Evolutionary conservation across 2,113 vertebrate genomes (phyloP).

Genomic region (Puma concolor): DNA sequence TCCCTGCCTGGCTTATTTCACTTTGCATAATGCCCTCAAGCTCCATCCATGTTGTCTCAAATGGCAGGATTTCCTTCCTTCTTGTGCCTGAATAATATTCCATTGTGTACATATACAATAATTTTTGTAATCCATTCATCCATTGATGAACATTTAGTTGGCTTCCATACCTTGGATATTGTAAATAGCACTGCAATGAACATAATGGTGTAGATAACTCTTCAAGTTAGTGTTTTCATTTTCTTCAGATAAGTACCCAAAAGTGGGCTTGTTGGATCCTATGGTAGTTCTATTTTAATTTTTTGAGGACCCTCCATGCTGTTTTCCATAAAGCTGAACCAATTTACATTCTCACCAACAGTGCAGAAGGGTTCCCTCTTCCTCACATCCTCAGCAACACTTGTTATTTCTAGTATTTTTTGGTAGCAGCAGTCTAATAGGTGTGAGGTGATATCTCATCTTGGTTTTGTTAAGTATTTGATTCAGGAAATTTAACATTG

Average conservation of each 20-base stretch:
- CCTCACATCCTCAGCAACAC: neutral
- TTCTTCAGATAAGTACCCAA: neutral
- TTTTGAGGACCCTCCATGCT: neutral
- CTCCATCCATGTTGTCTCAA: neutral
- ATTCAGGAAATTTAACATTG: neutral
- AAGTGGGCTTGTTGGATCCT: neutral
- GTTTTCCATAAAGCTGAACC: neutral
- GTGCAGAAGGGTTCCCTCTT: neutral
- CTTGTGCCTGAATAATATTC: neutral
- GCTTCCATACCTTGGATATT: neutral
- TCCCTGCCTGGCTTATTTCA: neutral
- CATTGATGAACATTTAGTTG: neutral
- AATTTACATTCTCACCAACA: neutral
- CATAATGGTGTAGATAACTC: neutral
- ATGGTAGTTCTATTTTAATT: neutral
- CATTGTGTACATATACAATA: neutral
- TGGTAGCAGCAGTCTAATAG: neutral
- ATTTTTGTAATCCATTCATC: neutral
- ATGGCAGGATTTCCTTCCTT: neutral
- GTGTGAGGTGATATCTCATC: neutral
- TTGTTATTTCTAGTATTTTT: neutral
- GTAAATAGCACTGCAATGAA: neutral
- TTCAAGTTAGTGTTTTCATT: neutral
- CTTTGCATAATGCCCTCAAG: neutral
- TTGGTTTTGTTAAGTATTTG: neutral